phyloP scores from a whole-genome alignment of 2,888 invertebrate genomes.

The Steinernema hermaphroditum region DNA sequence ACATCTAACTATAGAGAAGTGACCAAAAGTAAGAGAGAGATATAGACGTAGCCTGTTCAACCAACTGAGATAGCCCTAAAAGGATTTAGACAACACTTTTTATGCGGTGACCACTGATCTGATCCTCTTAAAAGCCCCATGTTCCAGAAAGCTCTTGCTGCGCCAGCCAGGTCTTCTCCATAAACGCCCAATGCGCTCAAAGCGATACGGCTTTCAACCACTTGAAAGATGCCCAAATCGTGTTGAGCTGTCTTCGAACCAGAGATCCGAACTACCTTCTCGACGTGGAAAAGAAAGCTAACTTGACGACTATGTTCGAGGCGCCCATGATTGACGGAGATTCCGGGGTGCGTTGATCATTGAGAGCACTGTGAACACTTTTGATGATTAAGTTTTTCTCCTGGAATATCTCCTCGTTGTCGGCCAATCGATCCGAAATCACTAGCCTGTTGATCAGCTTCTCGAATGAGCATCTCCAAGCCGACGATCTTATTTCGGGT shows the following conservation, averaged over 20 bases:
- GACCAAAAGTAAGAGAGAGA: background rate
- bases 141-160: constrained; percentile 8
- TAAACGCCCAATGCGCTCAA: background rate
- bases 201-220: background rate
- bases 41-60: no score
- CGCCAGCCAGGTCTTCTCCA: constrained; percentile 2
- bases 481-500: background rate
- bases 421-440: background rate
- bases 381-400: no score
- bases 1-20: background rate
- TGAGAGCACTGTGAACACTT: no score
- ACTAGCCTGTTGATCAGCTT: background rate
- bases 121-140: no score
- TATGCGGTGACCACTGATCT: no score
- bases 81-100: no score
- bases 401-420: background rate
- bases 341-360: background rate
- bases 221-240: background rate
- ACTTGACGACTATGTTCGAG: background rate
- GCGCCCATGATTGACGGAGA: constrained; percentile 5
- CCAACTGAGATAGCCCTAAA: no score
- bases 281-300: background rate
- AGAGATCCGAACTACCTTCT: constrained; percentile 14
- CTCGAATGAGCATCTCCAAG: constrained; percentile 1
- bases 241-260: background rate